A percentile compares a stretch with the other conserved stretches of the same genome.
Conservation (phyloP, 64 coral and sea anemone species). For the Astreopora myriophthalma region DNA sequence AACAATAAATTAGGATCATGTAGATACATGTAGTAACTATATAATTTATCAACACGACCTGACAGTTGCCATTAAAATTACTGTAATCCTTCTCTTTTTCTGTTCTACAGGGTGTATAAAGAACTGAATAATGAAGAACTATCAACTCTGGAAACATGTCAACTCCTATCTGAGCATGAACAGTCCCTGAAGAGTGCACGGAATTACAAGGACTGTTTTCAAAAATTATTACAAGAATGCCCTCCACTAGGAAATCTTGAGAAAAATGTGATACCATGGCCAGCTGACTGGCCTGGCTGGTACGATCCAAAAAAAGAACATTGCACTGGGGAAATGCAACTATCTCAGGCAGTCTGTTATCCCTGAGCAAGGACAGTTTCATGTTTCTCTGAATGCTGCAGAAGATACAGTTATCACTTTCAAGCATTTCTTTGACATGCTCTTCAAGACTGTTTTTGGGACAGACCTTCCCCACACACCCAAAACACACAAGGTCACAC, state of each 20-base stretch:
- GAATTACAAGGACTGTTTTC: conserved; percentile 9
- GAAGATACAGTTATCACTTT: too few relatives aligned
- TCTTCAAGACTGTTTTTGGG: too few relatives aligned
- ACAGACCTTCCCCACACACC: too few relatives aligned
- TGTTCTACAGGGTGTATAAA: too few relatives aligned
- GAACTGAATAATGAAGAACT: conserved; percentile 17
- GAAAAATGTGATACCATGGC: not conserved
- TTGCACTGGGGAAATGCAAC: not conserved
- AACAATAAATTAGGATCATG: too few relatives aligned
- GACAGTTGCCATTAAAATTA: too few relatives aligned
- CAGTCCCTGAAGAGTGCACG: conserved; percentile 11
- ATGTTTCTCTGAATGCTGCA: too few relatives aligned
- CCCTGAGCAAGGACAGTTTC: conserved; percentile 53
- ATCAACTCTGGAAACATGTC: conserved; percentile 28
- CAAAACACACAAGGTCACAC: conserved; percentile 32
- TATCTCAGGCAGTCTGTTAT: not conserved
- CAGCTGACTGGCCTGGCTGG: conserved; percentile 57
- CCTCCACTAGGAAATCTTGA: not conserved
- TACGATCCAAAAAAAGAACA: conserved; percentile 24
- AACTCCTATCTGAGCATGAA: too few relatives aligned
- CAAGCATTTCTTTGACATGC: too few relatives aligned
- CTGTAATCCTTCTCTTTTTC: too few relatives aligned
- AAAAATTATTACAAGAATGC: not conserved
- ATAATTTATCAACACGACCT: too few relatives aligned
- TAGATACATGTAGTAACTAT: too few relatives aligned